Base-by-base conservation (phyloP, 2,113 vertebrate genomes). In the Cheirogaleus medius region DNA sequence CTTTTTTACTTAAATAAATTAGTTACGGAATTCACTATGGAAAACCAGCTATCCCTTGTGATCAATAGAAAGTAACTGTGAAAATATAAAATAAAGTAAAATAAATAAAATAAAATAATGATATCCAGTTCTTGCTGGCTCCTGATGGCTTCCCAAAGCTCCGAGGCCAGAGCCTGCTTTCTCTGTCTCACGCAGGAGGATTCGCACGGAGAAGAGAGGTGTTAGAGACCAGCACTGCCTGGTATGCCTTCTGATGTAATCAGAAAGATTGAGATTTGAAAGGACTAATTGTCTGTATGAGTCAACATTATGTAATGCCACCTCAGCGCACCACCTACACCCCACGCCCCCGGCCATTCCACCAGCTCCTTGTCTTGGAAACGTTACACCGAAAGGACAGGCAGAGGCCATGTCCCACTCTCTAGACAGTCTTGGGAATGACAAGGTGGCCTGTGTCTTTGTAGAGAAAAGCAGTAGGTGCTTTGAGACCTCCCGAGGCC, bases 271-370 rank as follows among this genome's bases (percentile, higher is more conserved):
- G 23, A 60, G 37, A 86, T 56, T 5, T 86, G 90, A 95, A 87
- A 97, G 87, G 42, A 82, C 68, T 20, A 64, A 93, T 69, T 97
- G 60, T 87, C 49, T 49, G 42, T 39, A 3, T 69, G 71, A 87
- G 39, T 84, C 85, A 71, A 25, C 8, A 1, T 87, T 92, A 78
- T 15, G 14, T 44, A 78, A 95, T 1, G 37, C 8, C 3, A 1
- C 80, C 42, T 66, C 42, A 13, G 11, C 5, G 11, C 8, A 32
- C 69, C 87, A 29, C 89, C 91, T 11, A 29, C 56, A 27, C 47
- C 12, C 8, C 42, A 25, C 0, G 0, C 44, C 9, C 87, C 39
- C 14, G 5, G 8, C 66, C 83, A 49, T 78, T 23, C 93, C 81
- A 66, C 49, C 42, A 49, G 66, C 21, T 83, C 44, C 88, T 85